Percentiles rank a stretch among this genome's conserved stretches.
Evolutionary conservation across 2,888 invertebrate genomes (phyloP).

Genomic region (Zaprionus obscuricornis): DNA sequence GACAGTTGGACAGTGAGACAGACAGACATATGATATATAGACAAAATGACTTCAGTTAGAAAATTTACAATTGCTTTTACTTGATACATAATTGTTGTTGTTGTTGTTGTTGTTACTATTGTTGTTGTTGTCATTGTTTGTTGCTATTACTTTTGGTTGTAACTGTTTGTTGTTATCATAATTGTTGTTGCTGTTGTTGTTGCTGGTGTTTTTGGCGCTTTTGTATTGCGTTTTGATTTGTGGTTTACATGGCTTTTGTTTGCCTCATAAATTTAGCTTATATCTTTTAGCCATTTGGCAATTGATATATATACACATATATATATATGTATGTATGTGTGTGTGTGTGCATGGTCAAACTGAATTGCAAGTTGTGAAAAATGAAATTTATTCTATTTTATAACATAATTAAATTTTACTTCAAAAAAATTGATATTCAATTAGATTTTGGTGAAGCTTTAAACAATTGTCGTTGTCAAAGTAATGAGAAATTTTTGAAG

Average conservation of each 20-base stretch:
- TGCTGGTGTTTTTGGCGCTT: constrained; percentile 50
- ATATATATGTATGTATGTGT: not conserved
- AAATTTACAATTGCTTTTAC: constrained; percentile 77
- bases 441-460: constrained; percentile 16
- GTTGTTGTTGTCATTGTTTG: constrained; percentile 12
- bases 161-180: not conserved
- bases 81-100: constrained; percentile 69
- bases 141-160: not conserved
- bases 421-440: constrained; percentile 37
- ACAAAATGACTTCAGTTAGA: constrained; percentile 75
- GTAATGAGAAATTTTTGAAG: constrained; percentile 23
- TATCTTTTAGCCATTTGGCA: constrained; percentile 20
- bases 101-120: constrained; percentile 28
- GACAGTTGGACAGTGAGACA: constrained; percentile 13
- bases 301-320: not conserved
- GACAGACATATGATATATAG: constrained; percentile 67
- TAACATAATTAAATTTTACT: constrained; percentile 31
- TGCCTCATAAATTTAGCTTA: constrained; percentile 71
- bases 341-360: constrained; percentile 19
- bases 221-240: constrained; percentile 76
- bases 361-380: constrained; percentile 2
- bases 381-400: too few species aligned
- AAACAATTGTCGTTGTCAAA: not conserved
- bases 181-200: constrained; percentile 23
- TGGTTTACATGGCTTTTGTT: constrained; percentile 67